Percentiles rank a stretch among this genome's conserved stretches.
These are phyloP conservation scores for Hafferia zeledoni DNA, from an alignment of 2,797 vertebrate genomes.

Conservation along the genomic window DNA sequence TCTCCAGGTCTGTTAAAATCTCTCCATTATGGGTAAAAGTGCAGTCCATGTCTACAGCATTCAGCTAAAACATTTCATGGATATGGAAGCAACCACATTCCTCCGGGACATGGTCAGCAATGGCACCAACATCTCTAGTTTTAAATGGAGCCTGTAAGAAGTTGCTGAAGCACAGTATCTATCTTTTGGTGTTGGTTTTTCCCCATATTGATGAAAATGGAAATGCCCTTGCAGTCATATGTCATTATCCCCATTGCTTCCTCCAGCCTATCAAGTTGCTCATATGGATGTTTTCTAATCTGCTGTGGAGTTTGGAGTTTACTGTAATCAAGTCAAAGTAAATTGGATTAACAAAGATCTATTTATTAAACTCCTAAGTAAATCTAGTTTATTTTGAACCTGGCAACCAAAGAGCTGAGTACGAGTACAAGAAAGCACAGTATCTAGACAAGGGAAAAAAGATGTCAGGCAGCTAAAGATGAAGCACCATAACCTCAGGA, in stretches of 20 bases:
- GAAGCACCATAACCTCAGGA: not conserved
- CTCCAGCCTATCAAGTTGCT: not conserved
- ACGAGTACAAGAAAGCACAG: not conserved
- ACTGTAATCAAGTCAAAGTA: not conserved
- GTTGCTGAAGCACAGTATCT: not conserved
- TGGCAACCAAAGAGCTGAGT: not conserved
- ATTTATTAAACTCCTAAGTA: slow-evolving; percentile 1
- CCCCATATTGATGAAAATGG: not conserved
- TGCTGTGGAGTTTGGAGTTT: not conserved
- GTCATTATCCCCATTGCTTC: not conserved
- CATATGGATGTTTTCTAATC: not conserved
- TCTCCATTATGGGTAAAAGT: not conserved
- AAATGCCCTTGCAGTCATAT: not conserved
- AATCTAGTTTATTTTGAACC: not conserved
- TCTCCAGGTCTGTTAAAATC: not conserved
- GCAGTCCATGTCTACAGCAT: not conserved
- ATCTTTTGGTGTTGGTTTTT: not conserved
- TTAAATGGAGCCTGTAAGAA: not conserved
- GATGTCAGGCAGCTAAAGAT: not conserved
- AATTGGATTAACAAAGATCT: not conserved
- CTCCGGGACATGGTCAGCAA: not conserved
- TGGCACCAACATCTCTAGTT: not conserved
- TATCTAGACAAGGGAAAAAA: not conserved
- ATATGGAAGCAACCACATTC: not conserved
- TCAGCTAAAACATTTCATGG: not conserved